Conservation (phyloP, 2,797 vertebrate genomes). For the Borostomias antarcticus region DNA sequence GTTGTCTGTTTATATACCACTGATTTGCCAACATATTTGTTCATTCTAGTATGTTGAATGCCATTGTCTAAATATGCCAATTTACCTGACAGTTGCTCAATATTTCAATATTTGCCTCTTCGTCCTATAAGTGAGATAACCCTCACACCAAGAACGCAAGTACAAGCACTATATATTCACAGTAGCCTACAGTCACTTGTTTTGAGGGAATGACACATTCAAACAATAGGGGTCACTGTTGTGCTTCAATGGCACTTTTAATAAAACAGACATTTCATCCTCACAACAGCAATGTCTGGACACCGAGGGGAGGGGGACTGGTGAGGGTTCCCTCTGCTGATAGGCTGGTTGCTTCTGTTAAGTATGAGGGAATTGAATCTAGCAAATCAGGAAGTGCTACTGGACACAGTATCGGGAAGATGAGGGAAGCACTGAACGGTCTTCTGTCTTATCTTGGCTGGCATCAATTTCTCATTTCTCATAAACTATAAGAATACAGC, state of each 20-base stretch:
- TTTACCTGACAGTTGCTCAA: neutral
- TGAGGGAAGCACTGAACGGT: conserved; percentile 56
- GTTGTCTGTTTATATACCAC: no score
- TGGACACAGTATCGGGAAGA: conserved; percentile 64
- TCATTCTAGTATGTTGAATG: neutral
- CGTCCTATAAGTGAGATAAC: neutral
- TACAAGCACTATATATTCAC: neutral
- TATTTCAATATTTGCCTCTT: neutral
- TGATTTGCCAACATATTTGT: neutral
- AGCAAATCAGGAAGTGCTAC: conserved; percentile 68
- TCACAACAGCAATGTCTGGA: conserved; percentile 88
- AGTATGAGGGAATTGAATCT: conserved; percentile 71
- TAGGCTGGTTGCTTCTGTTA: conserved; percentile 78
- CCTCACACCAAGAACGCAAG: neutral
- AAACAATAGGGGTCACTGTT: conserved; percentile 80
- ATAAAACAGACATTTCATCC: conserved; percentile 89
- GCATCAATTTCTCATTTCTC: conserved; percentile 52
- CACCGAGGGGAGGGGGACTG: conserved; percentile 71
- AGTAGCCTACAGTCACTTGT: conserved; percentile 8
- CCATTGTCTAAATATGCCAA: neutral
- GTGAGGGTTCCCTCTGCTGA: conserved; percentile 76
- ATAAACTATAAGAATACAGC: conserved; percentile 60
- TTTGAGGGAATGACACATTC: conserved; percentile 66
- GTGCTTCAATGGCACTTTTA: conserved; percentile 86
- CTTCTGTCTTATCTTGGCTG: conserved; percentile 62